Percentiles rank a stretch among this genome's conserved stretches.
Conservation (phyloP, 2,113 vertebrate genomes). For the Pseudopipra pipra region DNA sequence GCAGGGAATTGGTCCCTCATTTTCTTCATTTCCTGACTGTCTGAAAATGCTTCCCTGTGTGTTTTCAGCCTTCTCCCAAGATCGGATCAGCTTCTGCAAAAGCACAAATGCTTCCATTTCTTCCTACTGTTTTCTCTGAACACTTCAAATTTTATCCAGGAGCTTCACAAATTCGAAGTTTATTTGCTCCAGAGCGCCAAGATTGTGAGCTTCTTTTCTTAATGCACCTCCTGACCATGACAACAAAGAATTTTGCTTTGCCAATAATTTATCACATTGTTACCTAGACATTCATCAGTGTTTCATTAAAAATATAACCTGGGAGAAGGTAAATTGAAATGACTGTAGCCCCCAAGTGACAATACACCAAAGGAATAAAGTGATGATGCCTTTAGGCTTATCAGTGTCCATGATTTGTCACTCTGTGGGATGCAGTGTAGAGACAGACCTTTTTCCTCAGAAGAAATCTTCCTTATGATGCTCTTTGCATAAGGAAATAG, state of each 20-base stretch:
- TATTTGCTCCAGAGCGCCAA: background rate
- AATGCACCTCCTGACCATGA: fast-evolving
- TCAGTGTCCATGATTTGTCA: fast-evolving
- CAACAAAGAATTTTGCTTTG: background rate
- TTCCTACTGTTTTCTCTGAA: background rate
- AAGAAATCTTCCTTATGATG: background rate
- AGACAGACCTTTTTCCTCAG: background rate
- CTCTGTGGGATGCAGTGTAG: background rate
- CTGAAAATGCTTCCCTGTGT: background rate
- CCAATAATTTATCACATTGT: background rate
- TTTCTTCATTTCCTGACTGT: background rate
- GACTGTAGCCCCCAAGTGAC: background rate
- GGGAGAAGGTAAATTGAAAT: background rate
- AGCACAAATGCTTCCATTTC: background rate
- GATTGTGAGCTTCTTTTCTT: background rate
- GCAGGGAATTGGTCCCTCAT: background rate
- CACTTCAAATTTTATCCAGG: background rate
- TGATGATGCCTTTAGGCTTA: background rate
- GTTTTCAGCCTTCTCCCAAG: background rate
- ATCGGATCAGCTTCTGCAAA: background rate
- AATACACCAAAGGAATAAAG: background rate
- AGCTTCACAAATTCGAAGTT: background rate
- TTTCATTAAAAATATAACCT: background rate
- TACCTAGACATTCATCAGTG: background rate
- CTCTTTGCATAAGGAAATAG: background rate